Evolutionary conservation across 2,888 invertebrate species (phyloP).

Genomic region (Zonitis immaculata): DNA sequence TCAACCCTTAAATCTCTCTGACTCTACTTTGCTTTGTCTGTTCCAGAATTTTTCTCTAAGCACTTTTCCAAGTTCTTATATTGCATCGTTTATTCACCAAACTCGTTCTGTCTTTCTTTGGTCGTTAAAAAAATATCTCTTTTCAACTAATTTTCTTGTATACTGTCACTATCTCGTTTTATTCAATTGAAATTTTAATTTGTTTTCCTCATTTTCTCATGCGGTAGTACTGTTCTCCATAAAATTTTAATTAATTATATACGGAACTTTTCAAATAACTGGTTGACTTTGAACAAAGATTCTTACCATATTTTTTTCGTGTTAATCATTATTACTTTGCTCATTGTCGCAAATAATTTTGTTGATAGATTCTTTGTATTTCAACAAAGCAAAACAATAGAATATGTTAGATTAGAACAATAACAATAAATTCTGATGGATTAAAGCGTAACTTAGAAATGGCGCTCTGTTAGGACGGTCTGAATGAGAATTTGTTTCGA

Average conservation of each 20-base stretch:
- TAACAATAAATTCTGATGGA: slow-evolving; percentile 19
- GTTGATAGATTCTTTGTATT: background rate
- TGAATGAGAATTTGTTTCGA: slow-evolving; percentile 38
- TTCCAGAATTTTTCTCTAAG: slow-evolving; percentile 40
- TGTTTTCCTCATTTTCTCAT: slow-evolving; percentile 30
- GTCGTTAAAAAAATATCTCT: slow-evolving; percentile 11
- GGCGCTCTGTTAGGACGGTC: slow-evolving; percentile 30
- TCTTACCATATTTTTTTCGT: background rate
- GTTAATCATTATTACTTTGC: background rate
- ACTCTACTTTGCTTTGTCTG: slow-evolving; percentile 32
- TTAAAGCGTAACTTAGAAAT: slow-evolving; percentile 27
- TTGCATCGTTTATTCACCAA: slow-evolving; percentile 18
- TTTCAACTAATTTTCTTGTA: slow-evolving; percentile 28
- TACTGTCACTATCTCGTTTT: slow-evolving; percentile 28
- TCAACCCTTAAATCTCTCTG: slow-evolving; percentile 33
- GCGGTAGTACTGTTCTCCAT: slow-evolving; percentile 27
- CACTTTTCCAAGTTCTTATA: slow-evolving; percentile 38
- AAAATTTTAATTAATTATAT: slow-evolving; percentile 42
- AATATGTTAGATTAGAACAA: slow-evolving; percentile 18
- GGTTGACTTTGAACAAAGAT: background rate
- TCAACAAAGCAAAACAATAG: background rate
- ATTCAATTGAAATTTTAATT: slow-evolving; percentile 37
- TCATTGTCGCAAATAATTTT: background rate
- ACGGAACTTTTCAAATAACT: slow-evolving; percentile 30
- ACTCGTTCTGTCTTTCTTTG: slow-evolving; percentile 5